These are phyloP conservation scores for Xanthia icteritia DNA, from an alignment of 2,888 invertebrate genomes.

Conservation along the genomic window DNA sequence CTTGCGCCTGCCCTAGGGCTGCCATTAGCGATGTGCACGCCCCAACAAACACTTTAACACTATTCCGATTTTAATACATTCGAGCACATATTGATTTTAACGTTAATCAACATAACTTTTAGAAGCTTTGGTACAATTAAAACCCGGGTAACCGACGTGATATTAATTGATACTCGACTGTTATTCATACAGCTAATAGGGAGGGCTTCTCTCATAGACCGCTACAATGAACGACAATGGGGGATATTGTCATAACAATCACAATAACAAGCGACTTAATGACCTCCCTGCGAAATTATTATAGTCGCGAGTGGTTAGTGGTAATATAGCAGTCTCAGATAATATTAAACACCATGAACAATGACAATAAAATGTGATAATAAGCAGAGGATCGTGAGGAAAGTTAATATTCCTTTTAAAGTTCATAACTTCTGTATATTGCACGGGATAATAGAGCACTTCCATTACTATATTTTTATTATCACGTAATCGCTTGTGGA, in stretches of 20 bases:
- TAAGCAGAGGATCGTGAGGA: slow-evolving; percentile 37
- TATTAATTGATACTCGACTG: slow-evolving; percentile 41
- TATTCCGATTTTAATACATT: slow-evolving; percentile 15
- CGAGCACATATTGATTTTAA: slow-evolving; percentile 7
- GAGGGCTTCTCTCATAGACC: slow-evolving; percentile 23
- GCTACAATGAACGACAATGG: slow-evolving; percentile 31
- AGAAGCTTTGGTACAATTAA: not conserved
- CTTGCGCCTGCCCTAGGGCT: slow-evolving; percentile 63
- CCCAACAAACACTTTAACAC: slow-evolving; percentile 38
- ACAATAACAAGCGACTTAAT: slow-evolving; percentile 43
- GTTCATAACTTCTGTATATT: slow-evolving; percentile 51
- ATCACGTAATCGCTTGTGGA: slow-evolving; percentile 39
- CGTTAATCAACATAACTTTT: not conserved
- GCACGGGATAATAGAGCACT: slow-evolving; percentile 45
- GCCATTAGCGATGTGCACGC: slow-evolving; percentile 56
- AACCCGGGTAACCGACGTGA: slow-evolving; percentile 3
- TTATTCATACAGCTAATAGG: slow-evolving; percentile 40
- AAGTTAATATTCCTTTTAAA: slow-evolving; percentile 52
- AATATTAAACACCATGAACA: slow-evolving; percentile 43
- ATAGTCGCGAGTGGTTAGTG: slow-evolving; percentile 23
- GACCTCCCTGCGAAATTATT: slow-evolving; percentile 35
- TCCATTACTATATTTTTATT: slow-evolving; percentile 42
- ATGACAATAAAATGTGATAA: slow-evolving; percentile 39
- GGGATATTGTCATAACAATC: slow-evolving; percentile 51
- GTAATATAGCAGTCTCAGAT: slow-evolving; percentile 27